phyloP scores from a whole-genome alignment of 2,888 invertebrate genomes.

The Lasioglossum vierecki region DNA sequence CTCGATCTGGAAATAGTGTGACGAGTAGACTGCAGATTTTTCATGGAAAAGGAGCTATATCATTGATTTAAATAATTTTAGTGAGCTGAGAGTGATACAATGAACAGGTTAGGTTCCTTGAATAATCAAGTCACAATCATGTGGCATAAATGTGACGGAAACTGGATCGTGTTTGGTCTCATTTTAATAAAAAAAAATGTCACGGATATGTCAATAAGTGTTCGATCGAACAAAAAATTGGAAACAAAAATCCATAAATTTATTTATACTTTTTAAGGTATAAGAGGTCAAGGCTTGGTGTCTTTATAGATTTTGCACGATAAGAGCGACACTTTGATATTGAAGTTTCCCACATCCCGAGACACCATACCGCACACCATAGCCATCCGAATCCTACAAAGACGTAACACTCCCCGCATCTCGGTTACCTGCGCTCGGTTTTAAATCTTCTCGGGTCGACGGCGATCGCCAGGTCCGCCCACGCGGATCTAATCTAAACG shows the following conservation, averaged over 20 bases:
- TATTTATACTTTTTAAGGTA: neutral
- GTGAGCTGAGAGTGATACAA: neutral
- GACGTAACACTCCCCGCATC: conserved; percentile 4
- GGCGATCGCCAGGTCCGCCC: conserved; percentile 14
- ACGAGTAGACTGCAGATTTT: neutral
- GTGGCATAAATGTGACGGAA: no score
- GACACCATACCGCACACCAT: neutral
- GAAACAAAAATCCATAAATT: neutral
- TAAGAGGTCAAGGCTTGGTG: neutral
- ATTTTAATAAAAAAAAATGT: neutral
- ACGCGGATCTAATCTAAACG: conserved; percentile 30
- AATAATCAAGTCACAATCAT: neutral
- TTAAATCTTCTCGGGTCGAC: conserved; percentile 1
- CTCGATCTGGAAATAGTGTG: no score
- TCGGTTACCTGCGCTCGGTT: neutral
- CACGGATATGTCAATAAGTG: neutral
- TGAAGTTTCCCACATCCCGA: neutral
- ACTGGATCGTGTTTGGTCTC: neutral
- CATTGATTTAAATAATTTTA: neutral
- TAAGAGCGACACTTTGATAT: neutral
- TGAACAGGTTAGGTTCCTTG: neutral
- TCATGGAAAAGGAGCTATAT: neutral
- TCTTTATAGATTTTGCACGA: neutral
- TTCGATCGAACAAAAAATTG: neutral
- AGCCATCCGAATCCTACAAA: neutral